These are phyloP conservation scores for Pterocles gutturalis DNA, from an alignment of 2,113 vertebrate genomes.

Conservation along the genomic window DNA sequence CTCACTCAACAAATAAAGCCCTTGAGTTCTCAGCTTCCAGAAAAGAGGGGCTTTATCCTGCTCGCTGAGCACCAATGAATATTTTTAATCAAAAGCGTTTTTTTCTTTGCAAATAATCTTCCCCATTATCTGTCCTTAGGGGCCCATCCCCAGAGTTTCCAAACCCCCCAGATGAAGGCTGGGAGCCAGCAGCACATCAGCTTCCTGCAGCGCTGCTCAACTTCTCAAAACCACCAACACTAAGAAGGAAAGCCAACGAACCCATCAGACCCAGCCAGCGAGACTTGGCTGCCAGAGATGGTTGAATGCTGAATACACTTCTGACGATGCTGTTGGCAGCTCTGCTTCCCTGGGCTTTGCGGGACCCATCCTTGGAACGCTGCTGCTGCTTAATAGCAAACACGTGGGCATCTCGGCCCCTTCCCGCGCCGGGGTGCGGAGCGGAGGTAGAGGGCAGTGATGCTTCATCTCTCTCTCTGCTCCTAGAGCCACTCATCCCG, in stretches of 20 bases:
- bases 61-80: neutral
- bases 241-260: slow-evolving; percentile 1
- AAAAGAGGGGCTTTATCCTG: neutral
- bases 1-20: neutral
- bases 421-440: neutral
- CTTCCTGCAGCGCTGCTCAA: slow-evolving; percentile 39
- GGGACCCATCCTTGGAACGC: neutral
- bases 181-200: slow-evolving; percentile 38
- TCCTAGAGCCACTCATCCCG: neutral
- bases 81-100: neutral
- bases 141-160: neutral
- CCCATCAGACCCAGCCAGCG: neutral
- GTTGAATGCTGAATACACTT: slow-evolving; percentile 5
- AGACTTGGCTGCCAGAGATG: slow-evolving; percentile 2
- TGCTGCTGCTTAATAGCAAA: neutral
- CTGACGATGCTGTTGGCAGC: slow-evolving; percentile 34
- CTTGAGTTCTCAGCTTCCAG: neutral
- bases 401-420: neutral
- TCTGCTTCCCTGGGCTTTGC: neutral
- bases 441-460: neutral
- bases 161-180: neutral
- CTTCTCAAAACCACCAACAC: slow-evolving; percentile 25
- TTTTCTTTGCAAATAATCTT: neutral
- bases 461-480: neutral
- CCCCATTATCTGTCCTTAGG: neutral